Conservation (phyloP, 2,113 vertebrate genomes). For the Notiomystis cincta region DNA sequence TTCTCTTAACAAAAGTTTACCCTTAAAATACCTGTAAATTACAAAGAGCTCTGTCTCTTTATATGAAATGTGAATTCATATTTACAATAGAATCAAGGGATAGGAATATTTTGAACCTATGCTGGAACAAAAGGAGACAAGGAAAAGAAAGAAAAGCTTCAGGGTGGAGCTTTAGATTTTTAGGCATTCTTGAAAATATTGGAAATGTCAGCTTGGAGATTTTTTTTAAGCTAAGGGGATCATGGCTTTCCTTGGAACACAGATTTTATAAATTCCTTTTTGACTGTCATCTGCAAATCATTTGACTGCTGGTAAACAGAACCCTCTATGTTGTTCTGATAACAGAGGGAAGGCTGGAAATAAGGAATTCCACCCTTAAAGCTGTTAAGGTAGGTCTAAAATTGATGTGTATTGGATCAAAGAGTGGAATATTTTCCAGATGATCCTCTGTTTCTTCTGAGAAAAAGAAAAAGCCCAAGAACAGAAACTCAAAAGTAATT, state of each 20-base stretch:
- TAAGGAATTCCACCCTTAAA: constrained; percentile 36
- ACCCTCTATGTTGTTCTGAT: constrained; percentile 25
- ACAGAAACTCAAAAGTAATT: background rate
- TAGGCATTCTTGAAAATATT: constrained; percentile 17
- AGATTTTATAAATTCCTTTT: constrained; percentile 44
- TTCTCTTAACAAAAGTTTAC: background rate
- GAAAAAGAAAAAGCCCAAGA: background rate
- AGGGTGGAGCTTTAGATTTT: background rate
- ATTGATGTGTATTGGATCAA: constrained; percentile 56
- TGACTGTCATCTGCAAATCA: constrained; percentile 58
- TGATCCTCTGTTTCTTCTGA: constrained; percentile 22
- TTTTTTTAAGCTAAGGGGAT: constrained; percentile 23
- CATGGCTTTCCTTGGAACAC: constrained; percentile 1
- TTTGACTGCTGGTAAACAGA: constrained; percentile 53
- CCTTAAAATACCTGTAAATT: background rate
- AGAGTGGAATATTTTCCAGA: constrained; percentile 56
- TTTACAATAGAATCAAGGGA: background rate
- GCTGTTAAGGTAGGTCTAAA: constrained; percentile 39
- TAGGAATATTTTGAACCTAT: background rate
- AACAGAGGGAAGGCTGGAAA: constrained; percentile 20
- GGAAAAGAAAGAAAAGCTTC: background rate
- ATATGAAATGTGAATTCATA: background rate
- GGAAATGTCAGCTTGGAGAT: constrained; percentile 2
- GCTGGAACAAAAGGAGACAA: background rate
- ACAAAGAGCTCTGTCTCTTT: background rate